A percentile compares a stretch with the other conserved stretches of the same genome.
phyloP scores from a whole-genome alignment of 64 coral and sea anemone species.

The Pocillopora damicornis region DNA sequence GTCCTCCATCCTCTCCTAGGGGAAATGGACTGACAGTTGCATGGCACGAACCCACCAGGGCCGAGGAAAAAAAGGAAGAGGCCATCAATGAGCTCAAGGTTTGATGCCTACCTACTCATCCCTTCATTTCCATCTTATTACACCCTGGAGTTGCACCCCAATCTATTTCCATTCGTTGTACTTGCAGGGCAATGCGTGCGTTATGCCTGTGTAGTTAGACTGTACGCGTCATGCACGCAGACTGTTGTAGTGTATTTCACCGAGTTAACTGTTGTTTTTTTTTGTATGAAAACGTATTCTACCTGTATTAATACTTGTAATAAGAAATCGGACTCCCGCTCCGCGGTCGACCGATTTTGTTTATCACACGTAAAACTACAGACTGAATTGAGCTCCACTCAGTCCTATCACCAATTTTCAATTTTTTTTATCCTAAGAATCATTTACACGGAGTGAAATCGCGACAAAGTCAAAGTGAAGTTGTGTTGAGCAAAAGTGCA shows the following conservation, averaged over 20 bases:
- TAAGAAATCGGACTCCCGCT: no score
- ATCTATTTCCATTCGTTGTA: neutral
- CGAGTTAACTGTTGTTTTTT: no score
- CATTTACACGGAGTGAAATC: constrained; percentile 70
- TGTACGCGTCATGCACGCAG: no score
- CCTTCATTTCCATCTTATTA: neutral
- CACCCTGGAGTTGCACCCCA: neutral
- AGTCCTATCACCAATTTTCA: neutral
- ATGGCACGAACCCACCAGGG: constrained; percentile 53
- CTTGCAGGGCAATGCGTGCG: no score
- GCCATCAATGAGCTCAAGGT: constrained; percentile 80
- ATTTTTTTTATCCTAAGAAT: constrained; percentile 25
- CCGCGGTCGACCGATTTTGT: no score
- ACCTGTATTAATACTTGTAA: no score
- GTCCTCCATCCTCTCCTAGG: constrained; percentile 73
- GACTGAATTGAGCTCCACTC: neutral
- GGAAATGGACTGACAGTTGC: constrained; percentile 46
- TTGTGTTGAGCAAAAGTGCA: constrained; percentile 43
- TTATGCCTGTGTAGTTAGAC: no score
- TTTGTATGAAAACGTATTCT: no score
- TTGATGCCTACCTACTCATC: neutral
- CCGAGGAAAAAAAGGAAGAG: constrained; percentile 89
- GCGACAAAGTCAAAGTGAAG: constrained; percentile 66
- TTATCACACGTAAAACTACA: no score
- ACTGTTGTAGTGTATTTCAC: no score